Conservation (phyloP, 2,888 invertebrate species). For the Campoplex nolae region DNA sequence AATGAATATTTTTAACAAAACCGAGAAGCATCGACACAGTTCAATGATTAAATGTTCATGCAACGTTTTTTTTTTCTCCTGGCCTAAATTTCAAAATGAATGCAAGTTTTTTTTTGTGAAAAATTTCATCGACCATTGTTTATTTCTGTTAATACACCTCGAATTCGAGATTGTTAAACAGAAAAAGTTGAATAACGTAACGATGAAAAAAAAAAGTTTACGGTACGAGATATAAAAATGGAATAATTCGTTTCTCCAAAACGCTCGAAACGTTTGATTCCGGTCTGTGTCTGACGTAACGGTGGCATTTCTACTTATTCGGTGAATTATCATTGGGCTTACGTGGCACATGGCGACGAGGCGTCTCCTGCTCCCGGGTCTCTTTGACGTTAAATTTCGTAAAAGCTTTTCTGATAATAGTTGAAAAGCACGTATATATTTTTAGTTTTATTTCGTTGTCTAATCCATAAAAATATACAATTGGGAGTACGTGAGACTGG, state of each 20-base stretch:
- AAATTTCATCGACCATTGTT: too few species aligned
- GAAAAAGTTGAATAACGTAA: too few species aligned
- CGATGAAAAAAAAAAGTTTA: not conserved
- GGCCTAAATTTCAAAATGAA: too few species aligned
- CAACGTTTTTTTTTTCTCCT: too few species aligned
- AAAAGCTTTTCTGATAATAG: slow-evolving; percentile 12
- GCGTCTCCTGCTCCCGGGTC: not conserved
- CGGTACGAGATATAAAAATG: not conserved
- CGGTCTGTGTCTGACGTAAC: slow-evolving; percentile 39
- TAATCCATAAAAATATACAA: not conserved
- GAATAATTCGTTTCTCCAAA: not conserved
- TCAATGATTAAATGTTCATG: too few species aligned
- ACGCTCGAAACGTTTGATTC: not conserved
- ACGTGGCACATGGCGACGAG: not conserved
- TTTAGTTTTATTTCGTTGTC: not conserved
- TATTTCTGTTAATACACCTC: too few species aligned
- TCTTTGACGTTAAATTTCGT: not conserved
- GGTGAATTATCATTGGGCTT: not conserved
- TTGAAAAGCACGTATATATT: not conserved
- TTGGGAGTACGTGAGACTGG: slow-evolving; percentile 9
- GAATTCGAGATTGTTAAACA: too few species aligned
- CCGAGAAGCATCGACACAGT: too few species aligned
- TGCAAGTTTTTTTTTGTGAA: too few species aligned
- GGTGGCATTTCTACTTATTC: slow-evolving; percentile 41
- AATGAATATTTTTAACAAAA: too few species aligned